Percentiles rank a stretch among this genome's conserved stretches.
Evolutionary conservation across 2,888 invertebrate species (phyloP).

Genomic region (Drosophila neutralis): DNA sequence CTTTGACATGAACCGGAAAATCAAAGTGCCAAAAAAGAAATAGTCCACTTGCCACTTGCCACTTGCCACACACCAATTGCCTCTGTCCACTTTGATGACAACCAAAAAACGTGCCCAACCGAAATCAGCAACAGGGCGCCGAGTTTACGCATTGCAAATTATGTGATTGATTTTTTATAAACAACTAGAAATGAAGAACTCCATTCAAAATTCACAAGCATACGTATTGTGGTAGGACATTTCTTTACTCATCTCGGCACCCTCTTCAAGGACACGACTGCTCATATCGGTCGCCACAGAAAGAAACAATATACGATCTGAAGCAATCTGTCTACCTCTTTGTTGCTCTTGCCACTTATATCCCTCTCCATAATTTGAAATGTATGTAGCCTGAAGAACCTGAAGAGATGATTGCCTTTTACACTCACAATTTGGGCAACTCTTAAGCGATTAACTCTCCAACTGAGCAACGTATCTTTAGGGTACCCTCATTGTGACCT

Average conservation of each 20-base stretch:
- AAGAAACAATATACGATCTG: background rate
- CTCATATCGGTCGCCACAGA: background rate
- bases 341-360: background rate
- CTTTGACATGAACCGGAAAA: constrained; percentile 50
- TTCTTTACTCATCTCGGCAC: background rate
- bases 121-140: background rate
- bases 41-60: constrained; percentile 32
- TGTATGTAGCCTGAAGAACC: background rate
- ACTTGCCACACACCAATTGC: constrained; percentile 19
- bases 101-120: constrained; percentile 21
- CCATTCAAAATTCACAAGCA: background rate
- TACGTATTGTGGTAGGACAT: background rate
- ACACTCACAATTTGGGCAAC: background rate
- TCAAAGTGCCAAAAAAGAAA: constrained; percentile 39
- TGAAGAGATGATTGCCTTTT: background rate
- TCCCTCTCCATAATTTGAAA: background rate
- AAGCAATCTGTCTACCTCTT: background rate
- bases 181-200: background rate
- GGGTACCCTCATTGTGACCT: background rate
- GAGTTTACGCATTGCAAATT: constrained; percentile 1
- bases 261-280: background rate
- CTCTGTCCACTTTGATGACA: constrained; percentile 33
- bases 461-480: background rate
- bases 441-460: background rate
- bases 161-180: constrained; percentile 15